Base-by-base conservation (phyloP, 2,888 invertebrate genomes). In the Eremobia ochroleuca region DNA sequence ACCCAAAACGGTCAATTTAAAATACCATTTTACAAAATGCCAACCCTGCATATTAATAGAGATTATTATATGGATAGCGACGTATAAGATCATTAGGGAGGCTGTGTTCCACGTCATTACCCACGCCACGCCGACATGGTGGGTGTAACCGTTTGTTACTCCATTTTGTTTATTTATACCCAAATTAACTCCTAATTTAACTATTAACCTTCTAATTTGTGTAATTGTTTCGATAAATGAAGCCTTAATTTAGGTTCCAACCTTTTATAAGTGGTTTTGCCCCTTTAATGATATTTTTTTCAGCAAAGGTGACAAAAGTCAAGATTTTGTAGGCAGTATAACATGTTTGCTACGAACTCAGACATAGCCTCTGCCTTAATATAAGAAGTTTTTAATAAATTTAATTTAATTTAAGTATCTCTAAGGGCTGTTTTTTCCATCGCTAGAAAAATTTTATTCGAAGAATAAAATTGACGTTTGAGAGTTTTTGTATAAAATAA, bases 141-240 rank as follows among this genome's bases (percentile, higher is more conserved):
- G 68, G 79, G 67, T 58, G 77, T 71, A 65, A 72, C 62, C 68
- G 58, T 75, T 68, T 59, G 68, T 77, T 74, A 70, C 76, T 61
- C 59, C 77, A 75, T 78, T 83, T 76, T 69, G 64, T 79, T 79
- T 87, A 82, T 84, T 87, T 87, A 87, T 79, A 40, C 58, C 59
- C 76, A 73, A 87, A 85, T 85, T 78, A 85, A 76, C 76, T 61
- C 65, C 62, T 73, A 70, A 77, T 75, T 65, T 69, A 61, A 72
- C 78, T 66, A 76, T 70, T 69, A 64, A 73, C 78, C 73, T 79
- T 68, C 67, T 71, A 77, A 87, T 81, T 86, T 83, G 71, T 79
- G 55, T 83, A 87, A 81, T 83, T 79, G 81, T 77, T 76, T 59
- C 73, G 52, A 79, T 83, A 79, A 83, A 82, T 72, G 28, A 40